Conservation (phyloP, 2,888 invertebrate species). For the Cyclophora punctaria region DNA sequence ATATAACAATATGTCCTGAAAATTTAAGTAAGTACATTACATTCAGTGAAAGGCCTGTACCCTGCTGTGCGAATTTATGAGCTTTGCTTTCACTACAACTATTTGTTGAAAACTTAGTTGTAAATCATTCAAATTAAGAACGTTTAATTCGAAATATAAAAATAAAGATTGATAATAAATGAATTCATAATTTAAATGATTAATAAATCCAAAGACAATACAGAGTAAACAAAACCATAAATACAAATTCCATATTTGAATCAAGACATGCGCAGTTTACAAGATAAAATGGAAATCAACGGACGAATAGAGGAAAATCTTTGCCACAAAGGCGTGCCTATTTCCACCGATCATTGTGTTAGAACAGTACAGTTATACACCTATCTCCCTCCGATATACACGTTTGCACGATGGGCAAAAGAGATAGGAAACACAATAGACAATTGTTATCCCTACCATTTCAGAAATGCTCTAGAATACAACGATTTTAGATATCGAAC, state of each 20-base stretch:
- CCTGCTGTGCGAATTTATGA: too few relatives aligned
- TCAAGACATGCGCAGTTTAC: conserved; percentile 48
- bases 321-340: conserved; percentile 50
- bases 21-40: too few relatives aligned
- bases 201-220: too few relatives aligned
- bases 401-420: conserved; percentile 54
- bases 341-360: conserved; percentile 52
- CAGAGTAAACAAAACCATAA: not conserved
- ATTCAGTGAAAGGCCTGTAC: too few relatives aligned
- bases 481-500: conserved; percentile 33
- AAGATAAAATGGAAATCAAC: conserved; percentile 32
- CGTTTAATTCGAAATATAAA: too few relatives aligned
- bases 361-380: conserved; percentile 32
- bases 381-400: conserved; percentile 46
- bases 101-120: too few relatives aligned
- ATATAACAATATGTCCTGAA: too few relatives aligned
- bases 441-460: conserved; percentile 71
- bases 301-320: conserved; percentile 62
- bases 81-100: too few relatives aligned
- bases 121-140: too few relatives aligned
- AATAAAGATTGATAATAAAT: not conserved
- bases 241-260: conserved; percentile 1
- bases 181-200: not conserved
- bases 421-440: conserved; percentile 72
- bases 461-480: conserved; percentile 46